Conservation (phyloP, 2,888 invertebrate species). For the Campaea margaritaria region DNA sequence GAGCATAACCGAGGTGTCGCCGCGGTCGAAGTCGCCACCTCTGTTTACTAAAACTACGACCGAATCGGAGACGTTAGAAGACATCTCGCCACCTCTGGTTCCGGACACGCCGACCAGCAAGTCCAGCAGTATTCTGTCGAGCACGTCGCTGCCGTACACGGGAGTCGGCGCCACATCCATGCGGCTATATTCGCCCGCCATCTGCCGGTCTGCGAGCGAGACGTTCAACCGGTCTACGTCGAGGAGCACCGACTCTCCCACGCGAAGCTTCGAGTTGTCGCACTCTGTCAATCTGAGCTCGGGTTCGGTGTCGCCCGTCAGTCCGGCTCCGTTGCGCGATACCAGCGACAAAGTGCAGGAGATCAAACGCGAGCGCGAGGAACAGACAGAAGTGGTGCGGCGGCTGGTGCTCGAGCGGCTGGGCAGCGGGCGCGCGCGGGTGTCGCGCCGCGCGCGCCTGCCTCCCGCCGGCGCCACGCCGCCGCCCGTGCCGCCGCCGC, state of each 20-base stretch:
- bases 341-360: conserved; percentile 56
- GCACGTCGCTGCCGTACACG: conserved; percentile 45
- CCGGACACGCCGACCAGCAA: conserved; percentile 55
- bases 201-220: conserved; percentile 79
- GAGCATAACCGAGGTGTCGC: conserved; percentile 69
- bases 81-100: conserved; percentile 64
- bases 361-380: conserved; percentile 63
- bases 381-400: conserved; percentile 93
- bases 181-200: conserved; percentile 71
- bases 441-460: conserved; percentile 36
- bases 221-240: conserved; percentile 66
- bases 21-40: conserved; percentile 45
- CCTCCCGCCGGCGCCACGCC: conserved; percentile 46
- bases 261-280: conserved; percentile 60
- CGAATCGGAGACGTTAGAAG: conserved; percentile 50
- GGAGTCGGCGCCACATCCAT: conserved; percentile 56
- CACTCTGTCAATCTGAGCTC: conserved; percentile 59
- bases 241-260: conserved; percentile 57
- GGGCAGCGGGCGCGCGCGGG: conserved; percentile 51
- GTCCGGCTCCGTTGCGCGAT: conserved; percentile 69
- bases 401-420: conserved; percentile 93
- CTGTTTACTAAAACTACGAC: conserved; percentile 48
- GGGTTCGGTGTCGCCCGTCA: conserved; percentile 64
- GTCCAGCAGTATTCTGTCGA: conserved; percentile 39
- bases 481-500: conserved; percentile 66